These are phyloP conservation scores for Lycia hirtaria DNA, from an alignment of 2,888 invertebrate species.

Conservation along the genomic window DNA sequence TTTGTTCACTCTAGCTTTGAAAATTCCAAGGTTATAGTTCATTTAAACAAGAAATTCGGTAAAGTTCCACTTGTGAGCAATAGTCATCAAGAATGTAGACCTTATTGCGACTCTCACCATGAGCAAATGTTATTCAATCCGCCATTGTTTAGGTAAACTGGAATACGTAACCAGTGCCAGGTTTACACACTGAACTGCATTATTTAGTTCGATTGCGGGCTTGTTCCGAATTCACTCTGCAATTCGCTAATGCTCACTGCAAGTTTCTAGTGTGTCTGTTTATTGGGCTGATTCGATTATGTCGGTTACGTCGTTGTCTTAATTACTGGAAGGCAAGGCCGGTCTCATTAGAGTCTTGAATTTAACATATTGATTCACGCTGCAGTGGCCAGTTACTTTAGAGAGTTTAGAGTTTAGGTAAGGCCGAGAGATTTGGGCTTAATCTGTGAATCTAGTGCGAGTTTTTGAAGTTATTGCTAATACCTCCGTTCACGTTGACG, in stretches of 20 bases:
- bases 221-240: conserved; percentile 35
- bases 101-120: too few species aligned
- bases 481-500: too few species aligned
- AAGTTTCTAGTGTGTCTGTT: conserved; percentile 14
- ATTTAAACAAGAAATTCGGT: too few species aligned
- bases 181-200: conserved; percentile 39
- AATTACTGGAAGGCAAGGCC: conserved; percentile 1
- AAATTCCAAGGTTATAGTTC: too few species aligned
- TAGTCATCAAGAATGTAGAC: too few species aligned
- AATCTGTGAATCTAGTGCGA: too few species aligned
- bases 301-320: conserved; percentile 2
- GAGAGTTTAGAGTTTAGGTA: neutral
- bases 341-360: neutral
- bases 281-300: conserved; percentile 5
- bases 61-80: too few species aligned
- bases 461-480: too few species aligned
- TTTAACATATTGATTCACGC: neutral
- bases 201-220: conserved; percentile 44
- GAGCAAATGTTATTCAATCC: too few species aligned
- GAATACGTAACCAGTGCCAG: conserved; percentile 36
- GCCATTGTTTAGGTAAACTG: conserved; percentile 8
- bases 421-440: neutral
- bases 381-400: neutral
- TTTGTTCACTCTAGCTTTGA: too few species aligned
- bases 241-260: conserved; percentile 34